Evolutionary conservation across 2,888 invertebrate genomes (phyloP).

Genomic region (Dynastes tityus): DNA sequence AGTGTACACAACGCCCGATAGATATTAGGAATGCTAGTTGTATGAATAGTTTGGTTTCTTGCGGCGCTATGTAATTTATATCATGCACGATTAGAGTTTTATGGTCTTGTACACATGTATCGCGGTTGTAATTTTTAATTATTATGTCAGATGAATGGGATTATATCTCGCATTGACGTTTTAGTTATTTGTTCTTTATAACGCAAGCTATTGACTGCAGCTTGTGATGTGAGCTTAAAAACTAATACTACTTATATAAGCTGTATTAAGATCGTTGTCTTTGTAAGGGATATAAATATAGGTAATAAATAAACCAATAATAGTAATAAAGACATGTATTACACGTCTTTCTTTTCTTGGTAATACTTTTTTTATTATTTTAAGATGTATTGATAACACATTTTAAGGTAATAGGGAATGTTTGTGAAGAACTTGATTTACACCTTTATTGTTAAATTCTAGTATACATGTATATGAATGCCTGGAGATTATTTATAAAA

Average conservation of each 20-base stretch:
- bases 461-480: too few relatives aligned
- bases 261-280: slow-evolving; percentile 14
- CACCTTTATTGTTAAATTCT: too few relatives aligned
- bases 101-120: slow-evolving; percentile 34
- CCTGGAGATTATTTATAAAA: too few relatives aligned
- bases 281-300: slow-evolving; percentile 10
- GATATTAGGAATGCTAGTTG: slow-evolving; percentile 37
- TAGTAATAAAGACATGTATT: slow-evolving; percentile 6
- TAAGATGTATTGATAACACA: too few relatives aligned
- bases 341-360: too few relatives aligned
- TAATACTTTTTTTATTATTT: too few relatives aligned
- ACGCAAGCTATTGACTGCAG: background rate
- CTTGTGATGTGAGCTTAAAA: slow-evolving; percentile 1
- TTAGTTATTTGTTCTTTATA: slow-evolving; percentile 24
- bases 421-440: too few relatives aligned
- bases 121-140: slow-evolving; percentile 46
- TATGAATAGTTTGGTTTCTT: slow-evolving; percentile 40
- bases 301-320: slow-evolving; percentile 26
- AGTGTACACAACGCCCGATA: slow-evolving; percentile 17
- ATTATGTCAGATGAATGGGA: slow-evolving; percentile 46
- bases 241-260: slow-evolving; percentile 15
- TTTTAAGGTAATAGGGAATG: too few relatives aligned
- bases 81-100: slow-evolving; percentile 40
- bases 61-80: slow-evolving; percentile 38
- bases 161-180: slow-evolving; percentile 31